Evolutionary conservation across 2,888 invertebrate species (phyloP).

Genomic region (Cryptocheilus praepositus): DNA sequence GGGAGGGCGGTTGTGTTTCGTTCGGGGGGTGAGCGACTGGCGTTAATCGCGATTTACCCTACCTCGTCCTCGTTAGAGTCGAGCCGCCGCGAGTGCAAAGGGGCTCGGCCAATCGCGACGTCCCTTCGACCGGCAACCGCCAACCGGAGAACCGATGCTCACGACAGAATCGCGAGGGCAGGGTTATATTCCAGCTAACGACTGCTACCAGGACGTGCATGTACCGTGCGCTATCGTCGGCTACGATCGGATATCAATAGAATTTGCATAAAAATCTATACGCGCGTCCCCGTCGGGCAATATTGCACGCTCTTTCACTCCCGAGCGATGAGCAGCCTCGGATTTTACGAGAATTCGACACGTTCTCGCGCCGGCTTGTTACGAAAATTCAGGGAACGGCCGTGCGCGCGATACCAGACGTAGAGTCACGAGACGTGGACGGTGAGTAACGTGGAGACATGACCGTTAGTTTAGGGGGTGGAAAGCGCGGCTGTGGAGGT

Average conservation of each 20-base stretch:
- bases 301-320: conserved; percentile 39
- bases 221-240: conserved; percentile 63
- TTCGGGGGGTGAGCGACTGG: conserved; percentile 30
- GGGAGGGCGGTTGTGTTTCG: conserved; percentile 31
- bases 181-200: conserved; percentile 52
- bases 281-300: conserved; percentile 53
- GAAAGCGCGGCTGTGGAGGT: too few species aligned
- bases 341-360: conserved; percentile 41
- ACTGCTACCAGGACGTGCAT: conserved; percentile 59
- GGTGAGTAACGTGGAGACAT: too few species aligned
- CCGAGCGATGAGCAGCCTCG: conserved; percentile 36
- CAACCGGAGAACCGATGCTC: conserved; percentile 28
- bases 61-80: conserved; percentile 39
- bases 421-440: background rate
- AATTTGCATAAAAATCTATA: conserved; percentile 74
- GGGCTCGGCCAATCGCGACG: conserved; percentile 41
- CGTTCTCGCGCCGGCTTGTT: conserved; percentile 8
- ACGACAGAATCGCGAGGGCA: conserved; percentile 25
- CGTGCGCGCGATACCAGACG: too few species aligned
- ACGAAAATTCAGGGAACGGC: background rate
- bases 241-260: conserved; percentile 71
- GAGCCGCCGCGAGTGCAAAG: conserved; percentile 17
- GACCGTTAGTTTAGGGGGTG: too few species aligned
- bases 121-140: conserved; percentile 44
- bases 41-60: conserved; percentile 56